Base-by-base conservation (phyloP, 2,113 vertebrate genomes). In the Corapipo altera region DNA sequence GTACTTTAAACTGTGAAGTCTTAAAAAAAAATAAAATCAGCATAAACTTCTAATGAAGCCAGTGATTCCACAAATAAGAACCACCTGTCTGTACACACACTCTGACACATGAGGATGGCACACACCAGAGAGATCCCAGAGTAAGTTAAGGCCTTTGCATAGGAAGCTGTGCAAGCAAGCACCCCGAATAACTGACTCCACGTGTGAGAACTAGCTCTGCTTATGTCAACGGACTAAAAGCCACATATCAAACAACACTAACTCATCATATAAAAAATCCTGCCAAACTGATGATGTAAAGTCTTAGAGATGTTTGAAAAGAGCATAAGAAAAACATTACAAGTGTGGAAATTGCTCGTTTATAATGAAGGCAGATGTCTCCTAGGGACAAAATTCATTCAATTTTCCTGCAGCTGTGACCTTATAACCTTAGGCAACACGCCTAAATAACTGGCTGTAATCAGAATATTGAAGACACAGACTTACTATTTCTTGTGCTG, bases 41-140 rank as follows among this genome's bases (percentile, higher is more conserved):
- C 1, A 0, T 28, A 15, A 58, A 77, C 46, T 41, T 51, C 30
- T 61, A 70, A 46, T 0, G 5, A 83, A 12, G 4, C 3, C n/a
- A 77, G n/a, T 2, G 2, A 82, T 28, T 73, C 46, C 49, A 46
- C 16, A 35, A 65, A 35, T 12, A n/a, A 44, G 62, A 69, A 54
- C 6, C n/a, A 33, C 7, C 23, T 52, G 37, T 10, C 30, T 69
- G 19, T 14, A n/a, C 15, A 37, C 2, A 77, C 15, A 27, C 24
- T 52, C 33, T 59, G 27, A 52, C 28, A 20, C 15, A 74, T 7
- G 22, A 77, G 72, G 46, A 58, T 44, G 17, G 76, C 32, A 46
- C 1, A 15, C 0, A 58, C 12, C 21, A 93, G 57, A 71, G 41
- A 71, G 21, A 28, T 22, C 32, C 70, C 33, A 74, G 32, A 23